These are phyloP conservation scores for Caiman crocodilus DNA, from an alignment of 2,797 vertebrate genomes.

Conservation along the genomic window DNA sequence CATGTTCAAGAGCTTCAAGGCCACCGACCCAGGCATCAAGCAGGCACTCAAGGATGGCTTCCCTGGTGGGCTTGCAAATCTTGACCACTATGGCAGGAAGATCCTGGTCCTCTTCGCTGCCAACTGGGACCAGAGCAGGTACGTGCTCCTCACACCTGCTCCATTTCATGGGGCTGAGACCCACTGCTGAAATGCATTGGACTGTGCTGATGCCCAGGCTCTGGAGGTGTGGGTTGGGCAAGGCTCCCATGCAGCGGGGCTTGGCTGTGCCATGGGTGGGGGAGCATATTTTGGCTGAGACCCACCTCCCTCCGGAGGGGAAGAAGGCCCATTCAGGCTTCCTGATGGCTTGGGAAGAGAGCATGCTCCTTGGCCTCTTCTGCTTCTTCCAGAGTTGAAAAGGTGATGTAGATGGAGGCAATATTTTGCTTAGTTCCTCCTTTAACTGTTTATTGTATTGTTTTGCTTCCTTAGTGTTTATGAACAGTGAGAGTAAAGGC, in stretches of 20 bases:
- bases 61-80: conserved; percentile 94
- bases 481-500: not conserved
- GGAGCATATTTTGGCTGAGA: not conserved
- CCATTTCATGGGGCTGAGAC: not conserved
- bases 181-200: not conserved
- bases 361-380: not conserved
- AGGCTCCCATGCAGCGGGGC: not conserved
- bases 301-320: not conserved
- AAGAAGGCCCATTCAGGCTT: fast-evolving
- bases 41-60: conserved; percentile 98
- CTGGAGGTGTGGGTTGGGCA: not conserved
- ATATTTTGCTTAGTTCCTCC: not conserved
- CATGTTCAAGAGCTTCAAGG: conserved; percentile 99
- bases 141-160: conserved; percentile 56
- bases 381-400: not conserved
- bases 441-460: not conserved
- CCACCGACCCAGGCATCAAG: conserved; percentile 97
- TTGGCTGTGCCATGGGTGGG: conserved; percentile 18
- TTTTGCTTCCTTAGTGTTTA: conserved; percentile 2
- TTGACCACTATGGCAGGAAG: conserved; percentile 97
- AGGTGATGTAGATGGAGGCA: not conserved
- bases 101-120: conserved; percentile 97
- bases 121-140: conserved; percentile 99
- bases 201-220: not conserved
- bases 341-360: not conserved